These are phyloP conservation scores for Nasonia oneida DNA, from an alignment of 2,888 invertebrate genomes.

Conservation along the genomic window DNA sequence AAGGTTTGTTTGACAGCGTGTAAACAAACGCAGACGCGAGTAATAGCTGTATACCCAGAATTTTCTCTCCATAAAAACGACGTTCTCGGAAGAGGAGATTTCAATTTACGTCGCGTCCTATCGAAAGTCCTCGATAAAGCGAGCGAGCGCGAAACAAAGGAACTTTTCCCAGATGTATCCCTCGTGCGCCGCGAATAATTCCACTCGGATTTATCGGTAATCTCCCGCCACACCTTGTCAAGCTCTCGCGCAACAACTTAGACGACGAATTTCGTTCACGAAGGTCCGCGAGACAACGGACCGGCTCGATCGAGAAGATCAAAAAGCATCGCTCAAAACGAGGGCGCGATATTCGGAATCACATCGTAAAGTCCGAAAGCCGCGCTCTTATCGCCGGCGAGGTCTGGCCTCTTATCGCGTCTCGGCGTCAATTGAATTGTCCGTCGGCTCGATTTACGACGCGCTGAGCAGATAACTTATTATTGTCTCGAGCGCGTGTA, in stretches of 20 bases:
- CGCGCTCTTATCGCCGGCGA: not conserved
- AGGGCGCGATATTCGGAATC: slow-evolving; percentile 34
- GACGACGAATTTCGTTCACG: not conserved
- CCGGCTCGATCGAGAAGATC: not conserved
- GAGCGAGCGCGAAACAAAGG: not conserved
- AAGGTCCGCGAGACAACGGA: not conserved
- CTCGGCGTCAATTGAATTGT: slow-evolving; percentile 59
- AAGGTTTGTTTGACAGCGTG: not conserved
- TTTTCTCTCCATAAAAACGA: too few species aligned
- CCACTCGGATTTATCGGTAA: not conserved
- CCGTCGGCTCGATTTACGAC: slow-evolving; percentile 53
- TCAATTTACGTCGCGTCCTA: too few species aligned
- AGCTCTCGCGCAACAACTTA: not conserved
- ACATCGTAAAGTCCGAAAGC: slow-evolving; percentile 43
- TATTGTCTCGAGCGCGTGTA: not conserved
- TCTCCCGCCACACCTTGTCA: not conserved
- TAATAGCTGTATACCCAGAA: too few species aligned
- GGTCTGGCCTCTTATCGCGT: slow-evolving; percentile 36
- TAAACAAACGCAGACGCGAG: not conserved
- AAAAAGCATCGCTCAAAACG: not conserved
- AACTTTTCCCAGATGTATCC: slow-evolving; percentile 5
- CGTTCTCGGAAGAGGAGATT: not conserved
- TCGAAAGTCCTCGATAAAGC: not conserved
- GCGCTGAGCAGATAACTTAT: slow-evolving; percentile 41
- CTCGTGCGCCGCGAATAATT: not conserved